Conservation (phyloP, 2,888 invertebrate species). For the Drosophila nigritarsus region DNA sequence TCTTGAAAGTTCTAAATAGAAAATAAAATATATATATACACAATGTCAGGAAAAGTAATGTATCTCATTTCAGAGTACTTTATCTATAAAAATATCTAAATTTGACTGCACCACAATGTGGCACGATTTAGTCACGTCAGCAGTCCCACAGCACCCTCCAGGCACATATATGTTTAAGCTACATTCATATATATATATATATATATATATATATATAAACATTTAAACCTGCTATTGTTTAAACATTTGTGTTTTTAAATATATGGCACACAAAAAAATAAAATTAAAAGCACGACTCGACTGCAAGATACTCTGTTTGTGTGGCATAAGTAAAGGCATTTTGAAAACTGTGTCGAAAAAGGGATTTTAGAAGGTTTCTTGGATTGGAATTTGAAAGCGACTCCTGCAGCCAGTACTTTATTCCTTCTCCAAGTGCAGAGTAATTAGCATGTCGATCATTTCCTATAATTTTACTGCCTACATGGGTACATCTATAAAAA, state of each 20-base stretch:
- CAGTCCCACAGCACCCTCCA: constrained; percentile 11
- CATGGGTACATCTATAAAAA: background rate
- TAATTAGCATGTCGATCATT: background rate
- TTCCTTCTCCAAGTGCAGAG: background rate
- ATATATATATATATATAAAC: background rate
- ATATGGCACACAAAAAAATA: background rate
- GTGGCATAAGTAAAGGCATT: background rate
- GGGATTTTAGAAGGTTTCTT: background rate
- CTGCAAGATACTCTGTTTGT: constrained; percentile 3
- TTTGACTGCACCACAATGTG: background rate
- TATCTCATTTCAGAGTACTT: too few relatives aligned
- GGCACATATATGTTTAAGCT: background rate
- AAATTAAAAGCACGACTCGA: background rate
- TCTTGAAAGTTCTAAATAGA: background rate
- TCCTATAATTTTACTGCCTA: rapidly evolving
- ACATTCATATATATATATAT: too few relatives aligned
- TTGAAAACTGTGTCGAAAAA: background rate
- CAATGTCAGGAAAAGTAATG: too few relatives aligned
- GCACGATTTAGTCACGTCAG: constrained; percentile 35
- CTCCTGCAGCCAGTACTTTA: background rate
- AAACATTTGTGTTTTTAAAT: constrained; percentile 24
- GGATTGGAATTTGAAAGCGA: background rate
- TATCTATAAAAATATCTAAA: too few relatives aligned
- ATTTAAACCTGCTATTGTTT: background rate
- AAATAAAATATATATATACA: background rate